These are phyloP conservation scores for Lacerta viridis DNA, from an alignment of 2,797 vertebrate genomes.

Conservation along the genomic window DNA sequence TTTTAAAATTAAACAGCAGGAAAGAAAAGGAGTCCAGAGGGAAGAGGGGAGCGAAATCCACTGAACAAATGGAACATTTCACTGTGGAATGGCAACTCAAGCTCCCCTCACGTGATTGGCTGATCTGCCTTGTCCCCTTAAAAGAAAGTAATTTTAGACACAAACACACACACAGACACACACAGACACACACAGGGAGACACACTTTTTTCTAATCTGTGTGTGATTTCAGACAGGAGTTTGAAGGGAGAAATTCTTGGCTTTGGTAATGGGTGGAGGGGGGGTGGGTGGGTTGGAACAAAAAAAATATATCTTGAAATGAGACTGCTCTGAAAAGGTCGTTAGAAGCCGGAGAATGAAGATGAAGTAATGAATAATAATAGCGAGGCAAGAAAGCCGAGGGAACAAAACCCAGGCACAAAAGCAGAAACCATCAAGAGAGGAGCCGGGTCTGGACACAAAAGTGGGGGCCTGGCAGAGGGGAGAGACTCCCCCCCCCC, in stretches of 20 bases:
- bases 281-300: not conserved
- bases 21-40: not conserved
- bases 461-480: not conserved
- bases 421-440: not conserved
- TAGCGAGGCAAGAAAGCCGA: conserved; percentile 2
- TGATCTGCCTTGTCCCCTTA: not conserved
- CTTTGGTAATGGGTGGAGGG: not conserved
- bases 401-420: conserved; percentile 19
- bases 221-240: conserved; percentile 9
- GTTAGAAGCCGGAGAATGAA: conserved; percentile 22
- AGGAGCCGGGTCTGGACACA: not conserved
- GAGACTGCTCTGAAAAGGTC: conserved; percentile 26
- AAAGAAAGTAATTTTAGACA: not conserved
- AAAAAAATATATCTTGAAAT: not conserved
- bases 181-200: too few relatives aligned
- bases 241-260: conserved; percentile 1
- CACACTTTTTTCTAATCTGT: not conserved
- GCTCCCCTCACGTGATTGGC: not conserved
- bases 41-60: not conserved
- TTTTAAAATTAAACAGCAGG: conserved; percentile 33
- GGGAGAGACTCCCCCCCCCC: too few relatives aligned
- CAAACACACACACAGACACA: fast-evolving
- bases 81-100: not conserved
- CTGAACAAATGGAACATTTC: conserved; percentile 6
- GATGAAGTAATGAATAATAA: conserved; percentile 38